A percentile compares a stretch with the other conserved stretches of the same genome.
phyloP scores from a whole-genome alignment of 2,797 vertebrate genomes.

The Cyclura pinguis region DNA sequence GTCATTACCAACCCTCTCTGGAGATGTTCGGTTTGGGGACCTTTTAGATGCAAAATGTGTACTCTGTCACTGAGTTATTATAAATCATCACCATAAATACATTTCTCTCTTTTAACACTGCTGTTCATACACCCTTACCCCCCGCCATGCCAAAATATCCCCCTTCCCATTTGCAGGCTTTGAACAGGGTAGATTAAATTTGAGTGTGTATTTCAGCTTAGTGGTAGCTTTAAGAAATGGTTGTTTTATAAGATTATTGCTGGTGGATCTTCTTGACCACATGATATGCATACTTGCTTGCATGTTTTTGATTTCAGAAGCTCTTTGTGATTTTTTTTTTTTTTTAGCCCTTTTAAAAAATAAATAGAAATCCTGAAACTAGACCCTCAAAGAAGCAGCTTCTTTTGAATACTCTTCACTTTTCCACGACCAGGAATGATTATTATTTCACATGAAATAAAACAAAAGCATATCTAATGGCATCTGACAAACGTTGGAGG shows the following conservation, averaged over 20 bases:
- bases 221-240: background rate
- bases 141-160: background rate
- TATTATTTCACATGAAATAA: slow-evolving; percentile 4
- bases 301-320: background rate
- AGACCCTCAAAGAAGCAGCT: background rate
- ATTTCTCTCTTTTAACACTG: background rate
- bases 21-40: background rate
- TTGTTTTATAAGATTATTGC: background rate
- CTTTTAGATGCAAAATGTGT: background rate
- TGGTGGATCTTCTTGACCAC: background rate
- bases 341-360: background rate
- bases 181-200: background rate
- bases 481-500: background rate
- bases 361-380: background rate
- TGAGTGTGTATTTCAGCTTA: background rate
- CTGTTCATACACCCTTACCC: background rate
- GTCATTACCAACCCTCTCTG: background rate
- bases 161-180: background rate
- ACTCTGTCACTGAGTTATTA: background rate
- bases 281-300: background rate
- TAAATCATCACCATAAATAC: background rate
- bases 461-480: background rate
- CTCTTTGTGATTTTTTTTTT: background rate
- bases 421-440: background rate
- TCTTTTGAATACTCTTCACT: no score